These are phyloP conservation scores for Ciona savignyi DNA, from an alignment of 23 tunicate genomes.

Conservation along the genomic window DNA sequence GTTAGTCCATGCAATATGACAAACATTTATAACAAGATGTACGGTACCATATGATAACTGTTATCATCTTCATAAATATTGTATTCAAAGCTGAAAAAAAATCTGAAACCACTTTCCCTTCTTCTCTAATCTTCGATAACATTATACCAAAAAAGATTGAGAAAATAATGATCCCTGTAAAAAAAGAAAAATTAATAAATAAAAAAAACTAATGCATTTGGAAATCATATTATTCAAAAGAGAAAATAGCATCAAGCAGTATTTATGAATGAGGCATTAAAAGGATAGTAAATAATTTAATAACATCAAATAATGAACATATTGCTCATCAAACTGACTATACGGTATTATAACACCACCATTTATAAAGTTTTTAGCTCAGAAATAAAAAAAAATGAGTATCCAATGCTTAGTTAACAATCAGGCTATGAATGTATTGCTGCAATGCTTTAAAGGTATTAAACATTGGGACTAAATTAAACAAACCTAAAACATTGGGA, in stretches of 20 bases:
- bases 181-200: not conserved
- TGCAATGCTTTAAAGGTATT: not conserved
- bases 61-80: slow-evolving; percentile 86
- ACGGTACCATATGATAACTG: slow-evolving; percentile 48
- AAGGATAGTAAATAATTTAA: too few species aligned
- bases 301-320: too few species aligned
- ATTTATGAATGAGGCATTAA: too few species aligned
- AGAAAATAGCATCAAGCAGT: not conserved
- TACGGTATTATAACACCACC: too few species aligned
- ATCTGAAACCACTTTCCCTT: slow-evolving; percentile 36
- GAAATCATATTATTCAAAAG: not conserved
- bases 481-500: not conserved
- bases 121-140: slow-evolving; percentile 46
- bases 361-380: too few species aligned
- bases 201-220: not conserved
- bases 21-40: not conserved
- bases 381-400: too few species aligned
- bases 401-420: too few species aligned
- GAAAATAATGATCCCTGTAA: slow-evolving; percentile 61
- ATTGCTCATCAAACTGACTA: too few species aligned
- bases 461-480: too few species aligned
- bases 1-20: not conserved
- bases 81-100: slow-evolving; percentile 42
- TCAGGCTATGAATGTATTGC: not conserved
- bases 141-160: slow-evolving; percentile 64